Base-by-base conservation (phyloP, 92 coral and sea anemone genomes). In the Umimayanthus chanpuru region DNA sequence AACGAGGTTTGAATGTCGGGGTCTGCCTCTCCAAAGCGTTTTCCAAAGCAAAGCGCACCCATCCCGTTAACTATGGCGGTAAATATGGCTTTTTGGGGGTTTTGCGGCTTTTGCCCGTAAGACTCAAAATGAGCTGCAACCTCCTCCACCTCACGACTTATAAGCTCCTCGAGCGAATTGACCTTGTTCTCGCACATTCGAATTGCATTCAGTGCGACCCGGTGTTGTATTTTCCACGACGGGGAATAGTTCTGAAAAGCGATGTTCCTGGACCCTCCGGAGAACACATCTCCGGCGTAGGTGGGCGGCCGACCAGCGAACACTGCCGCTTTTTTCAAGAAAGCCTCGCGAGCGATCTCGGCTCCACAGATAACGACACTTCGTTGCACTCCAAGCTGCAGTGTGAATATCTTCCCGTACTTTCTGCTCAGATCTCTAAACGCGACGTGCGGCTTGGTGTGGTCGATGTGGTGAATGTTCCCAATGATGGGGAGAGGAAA, bases 401-500 rank as follows among this genome's bases (percentile, higher is more conserved):
- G 78, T 14, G 94, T 89, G 75, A 81, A 92, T 4, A 96, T 84
- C 15, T 94, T 94, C 10, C 98, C 98, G 78, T 96, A 94, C 16
- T 70, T 81, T 47, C 89, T 87, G 77, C 89, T 92, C 77, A 96
- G 87, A 41, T 90, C 81, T 23, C 78, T 61, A 7, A 96, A 73
- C 66, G 93, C 91, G 75, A 89, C 74, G 75, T 94, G 94, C 5
- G 95, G 95, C 39, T 93, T 92, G 16, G 87, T 83, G 73, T 81
- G 53, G 28, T 94, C 94, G 9, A 94, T 77, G 14, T 91, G 89
- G 36, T 91, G 94, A 1, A 94, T 88, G 87, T 96, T 96, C n/a
- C 98, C 98, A 47, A 96, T 86, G 7, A 94, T 72, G 0, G 98
- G 98, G 5, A 96, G 83, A 9, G 98, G 96, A 30, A 89, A 83